Percentiles rank a stretch among this genome's conserved stretches.
These are phyloP conservation scores for Bubo scandiacus DNA, from an alignment of 2,113 vertebrate genomes.

Conservation along the genomic window DNA sequence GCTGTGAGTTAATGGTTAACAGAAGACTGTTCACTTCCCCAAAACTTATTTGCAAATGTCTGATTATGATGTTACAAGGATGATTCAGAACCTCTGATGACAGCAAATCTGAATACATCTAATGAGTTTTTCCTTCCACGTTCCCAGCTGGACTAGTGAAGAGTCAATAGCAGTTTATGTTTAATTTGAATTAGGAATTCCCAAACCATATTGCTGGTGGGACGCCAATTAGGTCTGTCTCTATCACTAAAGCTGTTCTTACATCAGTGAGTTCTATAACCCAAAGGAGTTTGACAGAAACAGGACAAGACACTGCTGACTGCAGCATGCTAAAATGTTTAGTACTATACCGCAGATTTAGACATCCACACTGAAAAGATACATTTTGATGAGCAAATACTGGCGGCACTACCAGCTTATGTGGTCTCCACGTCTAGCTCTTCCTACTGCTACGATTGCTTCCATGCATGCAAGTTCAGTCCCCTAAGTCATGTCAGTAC, in stretches of 20 bases:
- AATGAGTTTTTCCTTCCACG: constrained; percentile 4
- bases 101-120: background rate
- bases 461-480: background rate
- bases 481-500: background rate
- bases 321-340: background rate
- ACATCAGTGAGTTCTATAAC: background rate
- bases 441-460: background rate
- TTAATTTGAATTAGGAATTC: constrained; percentile 45
- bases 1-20: background rate
- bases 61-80: background rate
- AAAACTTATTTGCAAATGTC: background rate
- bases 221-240: constrained; percentile 3
- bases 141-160: constrained; percentile 7
- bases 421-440: background rate
- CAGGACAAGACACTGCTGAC: background rate
- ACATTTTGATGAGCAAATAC: background rate
- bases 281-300: constrained; percentile 2
- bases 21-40: background rate
- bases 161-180: constrained; percentile 1
- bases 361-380: background rate
- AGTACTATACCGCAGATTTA: background rate
- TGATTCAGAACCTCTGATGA: background rate
- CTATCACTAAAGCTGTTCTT: background rate
- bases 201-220: background rate
- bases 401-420: background rate